Base-by-base conservation (phyloP, 2,888 invertebrate genomes). In the Conus canariensis region DNA sequence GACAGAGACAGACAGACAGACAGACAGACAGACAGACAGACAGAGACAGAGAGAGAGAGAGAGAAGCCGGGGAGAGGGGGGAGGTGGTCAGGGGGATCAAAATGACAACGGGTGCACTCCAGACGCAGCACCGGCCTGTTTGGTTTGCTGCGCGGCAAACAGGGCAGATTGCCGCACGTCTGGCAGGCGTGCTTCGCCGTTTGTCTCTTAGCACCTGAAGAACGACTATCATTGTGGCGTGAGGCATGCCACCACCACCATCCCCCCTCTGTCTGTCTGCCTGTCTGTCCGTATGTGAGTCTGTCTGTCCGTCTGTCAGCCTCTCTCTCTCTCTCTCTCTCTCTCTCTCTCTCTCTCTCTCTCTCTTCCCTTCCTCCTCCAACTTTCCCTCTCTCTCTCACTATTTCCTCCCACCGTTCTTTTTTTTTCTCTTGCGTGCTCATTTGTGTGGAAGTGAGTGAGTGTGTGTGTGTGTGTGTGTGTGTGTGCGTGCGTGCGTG, bases 121-220 rank as follows among this genome's bases (percentile, higher is more conserved):
- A 74, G n/a, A 74, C n/a, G n/a, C 74, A 74, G 74, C 74, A 74
- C 80, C 80, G 80, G 30, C 9, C 45, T 25, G 30, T 80, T 0
- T 83, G 82, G 6, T 19, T 83, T 83, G 9, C 82, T 56, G 10
- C 82, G 58, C 7, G 58, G 6, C 82, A 30, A 8, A 56, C 77
- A 80, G 77, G 77, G 19, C 16, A 7, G 56, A 83, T 83, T 83
- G 82, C 56, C 56, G 16, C 58, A 22, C 19, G 82, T 58, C 82
- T 83, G 82, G 22, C 82, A 83, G 16, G 22, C 19, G 56, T 22
- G 22, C 58, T 58, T 77, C 58, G 22, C 82, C 82, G 10, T 83
- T 83, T 83, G 82, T 83, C 82, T 22, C 58, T 83, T 83, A 56
- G 22, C 82, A 22, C 82, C 56, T 83, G 77, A 45, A 80, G 77